These are phyloP conservation scores for Sturnus vulgaris DNA, from an alignment of 2,113 vertebrate genomes.

Conservation along the genomic window DNA sequence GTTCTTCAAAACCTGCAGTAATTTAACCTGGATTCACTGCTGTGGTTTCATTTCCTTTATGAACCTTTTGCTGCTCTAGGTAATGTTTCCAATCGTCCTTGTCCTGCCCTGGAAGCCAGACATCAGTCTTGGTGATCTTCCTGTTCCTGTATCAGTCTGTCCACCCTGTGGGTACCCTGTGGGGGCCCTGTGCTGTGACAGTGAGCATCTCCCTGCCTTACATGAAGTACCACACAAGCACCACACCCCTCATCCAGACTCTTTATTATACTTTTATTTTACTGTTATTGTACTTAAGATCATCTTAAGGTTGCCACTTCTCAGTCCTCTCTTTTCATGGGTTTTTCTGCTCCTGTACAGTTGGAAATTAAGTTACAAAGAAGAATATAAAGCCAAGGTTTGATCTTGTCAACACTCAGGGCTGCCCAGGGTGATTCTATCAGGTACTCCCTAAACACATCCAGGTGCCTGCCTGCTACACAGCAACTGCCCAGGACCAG, in stretches of 20 bases:
- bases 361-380: neutral
- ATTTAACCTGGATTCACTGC: neutral
- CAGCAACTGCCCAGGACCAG: neutral
- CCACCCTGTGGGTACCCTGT: neutral
- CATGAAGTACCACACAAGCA: neutral
- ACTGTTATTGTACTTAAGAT: neutral
- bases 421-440: neutral
- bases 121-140: neutral
- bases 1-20: neutral
- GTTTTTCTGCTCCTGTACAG: neutral
- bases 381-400: neutral
- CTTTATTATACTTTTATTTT: too few species aligned
- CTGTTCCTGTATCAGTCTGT: neutral
- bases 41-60: neutral
- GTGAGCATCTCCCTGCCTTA: neutral
- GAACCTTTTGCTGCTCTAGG: neutral
- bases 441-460: neutral
- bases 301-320: neutral
- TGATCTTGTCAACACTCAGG: neutral
- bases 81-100: neutral
- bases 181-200: neutral
- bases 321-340: neutral
- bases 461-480: accelerated
- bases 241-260: neutral
- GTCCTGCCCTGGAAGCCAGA: neutral